Evolutionary conservation across 2,888 invertebrate genomes (phyloP), one percentile per base, ranked within the genome.

Genomic region (Habroteleia sp.): DNA sequence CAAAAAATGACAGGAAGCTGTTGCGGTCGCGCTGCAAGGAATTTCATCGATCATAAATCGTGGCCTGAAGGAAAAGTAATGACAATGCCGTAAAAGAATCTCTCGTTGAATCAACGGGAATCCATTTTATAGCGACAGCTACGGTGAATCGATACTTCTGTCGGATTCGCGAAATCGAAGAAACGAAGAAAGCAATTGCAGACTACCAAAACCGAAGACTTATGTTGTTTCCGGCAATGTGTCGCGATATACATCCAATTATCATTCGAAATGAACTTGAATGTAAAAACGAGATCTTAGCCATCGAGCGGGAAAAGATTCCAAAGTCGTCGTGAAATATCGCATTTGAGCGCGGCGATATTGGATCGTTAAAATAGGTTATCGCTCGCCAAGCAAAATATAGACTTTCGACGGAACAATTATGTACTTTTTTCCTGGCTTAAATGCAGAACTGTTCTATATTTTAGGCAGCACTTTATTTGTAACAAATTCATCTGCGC

Each of bases 41-140:
- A 58, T 44, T 46, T 25, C 44, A 41, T 60, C 60, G 60, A 37
- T 60, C 60, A 60, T 60, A 60, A 60, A 60, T 60, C 60, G 60
- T 37, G 37, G 60, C 8, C 23, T 35, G 7, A 20, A 39, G 11
- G 20, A 20, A 20, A n/a, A 42, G 23, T 1, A 41, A 23, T 6
- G 39, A 41, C 39, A 16, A 4, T 11, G 39, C 39, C 23, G 39
- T 10, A 23, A 25, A 52, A 65, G 52, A 65, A 65, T 63, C 62
- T 60, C 37, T 17, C 60, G 23, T 17, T 42, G 48, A 37, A 23
- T 63, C 63, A 33, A 39, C 44, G 46, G 44, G 41, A 69, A 69
- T 60, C 31, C 69, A 60, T 60, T 69, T 60, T 60, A 69, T 60
- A 37, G 69, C 69, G 69, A 60, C 58, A 58, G 65, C 39, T 16